Conservation (phyloP, 2,888 invertebrate genomes). For the Chesias legatella region DNA sequence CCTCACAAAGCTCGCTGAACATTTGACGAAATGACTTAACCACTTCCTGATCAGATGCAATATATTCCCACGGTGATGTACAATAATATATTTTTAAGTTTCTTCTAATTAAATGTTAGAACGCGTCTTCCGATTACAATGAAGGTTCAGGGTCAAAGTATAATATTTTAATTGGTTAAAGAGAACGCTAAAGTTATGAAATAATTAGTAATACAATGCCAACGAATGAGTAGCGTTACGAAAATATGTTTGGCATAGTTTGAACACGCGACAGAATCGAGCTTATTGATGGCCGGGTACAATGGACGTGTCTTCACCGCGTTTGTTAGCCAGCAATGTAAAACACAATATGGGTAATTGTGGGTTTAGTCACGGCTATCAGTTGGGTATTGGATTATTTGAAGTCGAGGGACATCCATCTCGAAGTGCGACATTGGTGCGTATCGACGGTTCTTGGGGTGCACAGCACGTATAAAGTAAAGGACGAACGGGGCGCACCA, state of each 20-base stretch:
- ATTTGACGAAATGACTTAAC: conserved; percentile 26
- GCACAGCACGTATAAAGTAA: conserved; percentile 65
- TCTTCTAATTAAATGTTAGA: conserved; percentile 6
- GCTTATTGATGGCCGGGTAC: conserved; percentile 32
- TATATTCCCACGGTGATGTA: conserved; percentile 23
- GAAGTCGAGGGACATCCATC: conserved; percentile 45
- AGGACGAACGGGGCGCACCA: conserved; percentile 56
- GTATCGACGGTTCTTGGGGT: conserved; percentile 50
- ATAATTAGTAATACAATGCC: conserved; percentile 54
- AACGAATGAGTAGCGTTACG: conserved; percentile 46
- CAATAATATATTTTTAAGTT: conserved; percentile 17
- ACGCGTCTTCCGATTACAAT: conserved; percentile 39
- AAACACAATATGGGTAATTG: conserved; percentile 20
- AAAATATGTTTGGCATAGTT: conserved; percentile 43
- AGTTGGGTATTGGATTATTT: conserved; percentile 38
- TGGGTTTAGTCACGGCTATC: conserved; percentile 47
- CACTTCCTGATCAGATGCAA: conserved; percentile 30
- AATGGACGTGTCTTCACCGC: conserved; percentile 19
- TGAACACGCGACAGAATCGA: conserved; percentile 41
- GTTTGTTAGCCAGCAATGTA: conserved; percentile 33
- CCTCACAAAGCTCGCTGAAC: conserved; percentile 29
- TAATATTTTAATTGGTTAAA: conserved; percentile 59
- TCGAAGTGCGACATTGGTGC: conserved; percentile 64
- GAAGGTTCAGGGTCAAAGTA: conserved; percentile 60
- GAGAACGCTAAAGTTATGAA: conserved; percentile 54